phyloP scores from a whole-genome alignment of 2,113 vertebrate species.

The Shinisaurus crocodilurus region DNA sequence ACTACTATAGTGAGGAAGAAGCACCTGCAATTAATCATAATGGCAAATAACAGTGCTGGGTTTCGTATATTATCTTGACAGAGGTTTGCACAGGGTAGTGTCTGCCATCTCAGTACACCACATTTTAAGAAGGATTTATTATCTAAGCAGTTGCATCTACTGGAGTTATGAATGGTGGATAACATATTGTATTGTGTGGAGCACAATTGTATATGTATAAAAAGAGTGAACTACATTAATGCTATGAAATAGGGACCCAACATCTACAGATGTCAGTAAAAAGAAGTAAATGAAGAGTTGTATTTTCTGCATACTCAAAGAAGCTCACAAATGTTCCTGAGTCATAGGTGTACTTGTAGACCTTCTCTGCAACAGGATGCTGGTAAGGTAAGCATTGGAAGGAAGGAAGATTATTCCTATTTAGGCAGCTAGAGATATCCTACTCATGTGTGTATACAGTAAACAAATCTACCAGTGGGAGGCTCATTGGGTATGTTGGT shows the following conservation, averaged over 20 bases:
- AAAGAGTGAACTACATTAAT: slow-evolving; percentile 50
- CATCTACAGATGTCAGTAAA: background rate
- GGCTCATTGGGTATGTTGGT: background rate
- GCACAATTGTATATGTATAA: slow-evolving; percentile 59
- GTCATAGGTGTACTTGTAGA: background rate
- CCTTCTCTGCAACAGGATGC: background rate
- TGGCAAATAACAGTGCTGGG: slow-evolving; percentile 12
- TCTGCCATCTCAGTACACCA: slow-evolving; percentile 17
- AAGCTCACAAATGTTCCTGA: background rate
- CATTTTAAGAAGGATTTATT: slow-evolving; percentile 47
- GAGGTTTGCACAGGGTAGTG: slow-evolving; percentile 46
- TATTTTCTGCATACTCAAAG: background rate
- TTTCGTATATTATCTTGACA: background rate
- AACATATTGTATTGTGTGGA: slow-evolving; percentile 60
- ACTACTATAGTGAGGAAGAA: background rate
- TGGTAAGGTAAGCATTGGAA: background rate
- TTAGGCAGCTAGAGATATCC: background rate
- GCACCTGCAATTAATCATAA: slow-evolving; percentile 17
- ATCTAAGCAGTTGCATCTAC: slow-evolving; percentile 57
- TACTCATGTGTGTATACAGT: background rate
- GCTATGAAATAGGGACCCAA: slow-evolving; percentile 33
- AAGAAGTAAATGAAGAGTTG: background rate
- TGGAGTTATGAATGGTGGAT: slow-evolving; percentile 63
- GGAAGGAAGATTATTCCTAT: background rate
- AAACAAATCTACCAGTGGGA: background rate